Conservation (phyloP, 1,140 invertebrate genomes). For the Eciton burchellii region DNA sequence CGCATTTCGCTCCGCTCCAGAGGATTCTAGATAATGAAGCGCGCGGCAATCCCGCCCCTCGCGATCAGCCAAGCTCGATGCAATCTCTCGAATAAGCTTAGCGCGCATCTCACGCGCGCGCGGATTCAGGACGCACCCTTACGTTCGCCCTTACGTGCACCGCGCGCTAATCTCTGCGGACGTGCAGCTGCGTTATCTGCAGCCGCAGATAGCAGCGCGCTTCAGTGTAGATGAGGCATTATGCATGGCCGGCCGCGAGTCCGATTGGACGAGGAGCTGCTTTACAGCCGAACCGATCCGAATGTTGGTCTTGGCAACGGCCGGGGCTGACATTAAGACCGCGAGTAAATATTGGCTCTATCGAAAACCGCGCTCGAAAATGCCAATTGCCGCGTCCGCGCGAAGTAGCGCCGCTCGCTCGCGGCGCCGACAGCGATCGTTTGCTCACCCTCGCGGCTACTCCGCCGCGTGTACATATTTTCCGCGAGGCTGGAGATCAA, state of each 20-base stretch:
- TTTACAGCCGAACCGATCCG: constrained; percentile 73
- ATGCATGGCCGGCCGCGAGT: too few species aligned
- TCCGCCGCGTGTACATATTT: neutral
- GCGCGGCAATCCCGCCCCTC: neutral
- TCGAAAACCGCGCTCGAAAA: constrained; percentile 66
- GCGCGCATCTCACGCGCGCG: neutral
- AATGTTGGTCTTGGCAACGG: constrained; percentile 76
- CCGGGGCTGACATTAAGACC: constrained; percentile 72
- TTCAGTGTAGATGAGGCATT: too few species aligned
- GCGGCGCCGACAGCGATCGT: neutral
- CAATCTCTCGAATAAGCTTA: neutral
- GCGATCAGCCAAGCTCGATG: neutral
- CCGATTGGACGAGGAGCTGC: constrained; percentile 11
- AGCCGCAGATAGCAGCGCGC: too few species aligned
- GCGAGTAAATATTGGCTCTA: constrained; percentile 74
- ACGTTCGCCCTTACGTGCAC: neutral
- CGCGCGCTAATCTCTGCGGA: constrained; percentile 4
- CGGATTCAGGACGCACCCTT: neutral
- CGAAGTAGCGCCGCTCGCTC: constrained; percentile 41
- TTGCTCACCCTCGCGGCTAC: constrained; percentile 8
- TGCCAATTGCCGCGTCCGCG: constrained; percentile 55
- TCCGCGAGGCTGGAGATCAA: neutral
- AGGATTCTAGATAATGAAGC: constrained; percentile 11
- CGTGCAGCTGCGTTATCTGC: neutral
- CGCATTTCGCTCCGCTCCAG: neutral